Base-by-base conservation (phyloP, 1,140 invertebrate species). In the Ericerus pela region DNA sequence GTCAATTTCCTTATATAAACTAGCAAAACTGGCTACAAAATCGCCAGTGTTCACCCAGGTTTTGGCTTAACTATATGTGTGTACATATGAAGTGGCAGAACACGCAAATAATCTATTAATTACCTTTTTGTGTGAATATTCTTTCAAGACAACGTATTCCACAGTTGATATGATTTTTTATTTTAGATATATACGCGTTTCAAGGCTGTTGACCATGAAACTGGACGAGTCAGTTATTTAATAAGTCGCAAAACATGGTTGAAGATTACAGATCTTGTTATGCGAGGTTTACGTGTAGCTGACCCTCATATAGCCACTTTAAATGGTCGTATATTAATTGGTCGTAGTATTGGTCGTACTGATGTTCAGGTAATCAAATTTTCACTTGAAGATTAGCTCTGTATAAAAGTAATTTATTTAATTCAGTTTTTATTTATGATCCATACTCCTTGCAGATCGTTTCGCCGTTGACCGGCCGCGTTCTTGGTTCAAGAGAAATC, bases 401-500 rank as follows among this genome's bases (percentile, higher is more conserved):
- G 16, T 26, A 47, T n/a, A n/a, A n/a, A n/a, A n/a, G n/a, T n/a
- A n/a, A n/a, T 31, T 53, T 53, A 55, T 51, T 4, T 24, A 52
- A 58, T 38, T 51, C 51, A 59, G 58, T 58, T 53, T 47, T 55
- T 29, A 14, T 14, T 33, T 5, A 41, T 47, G 41, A 24, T 24
- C 41, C 26, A 38, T 6, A 38, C 4, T 16, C 14, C 43, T 60
- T 63, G 3, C 64, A 83, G 80, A 84, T 92, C 10, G 66, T 95
- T 14, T 94, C 91, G 0, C 88, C 91, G 0, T 88, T 94, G 27
- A 90, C 88, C 2, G 90, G 92, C 1, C 76, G 87, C 18, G 86
- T 94, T 0, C 85, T 95, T 62, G 93, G 90, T 20, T 81, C 88
- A 0, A 84, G 85, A 56, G 92, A 96, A 73, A 79, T 97, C 8